Evolutionary conservation across 2,797 vertebrate genomes (phyloP).

Genomic region (Carduelis carduelis): DNA sequence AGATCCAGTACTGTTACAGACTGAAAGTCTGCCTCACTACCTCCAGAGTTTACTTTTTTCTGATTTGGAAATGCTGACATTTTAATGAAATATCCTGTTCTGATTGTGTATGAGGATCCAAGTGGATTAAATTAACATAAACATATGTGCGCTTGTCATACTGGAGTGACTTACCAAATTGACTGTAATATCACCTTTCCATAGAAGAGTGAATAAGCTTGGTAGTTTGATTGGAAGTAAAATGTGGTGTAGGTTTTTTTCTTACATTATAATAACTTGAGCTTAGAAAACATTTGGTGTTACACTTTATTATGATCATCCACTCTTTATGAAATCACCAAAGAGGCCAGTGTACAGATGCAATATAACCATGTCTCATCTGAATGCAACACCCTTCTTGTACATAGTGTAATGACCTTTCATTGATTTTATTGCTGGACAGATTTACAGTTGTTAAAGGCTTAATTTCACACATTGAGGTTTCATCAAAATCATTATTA

Average conservation of each 20-base stretch:
- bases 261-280: background rate
- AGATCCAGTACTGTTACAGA: background rate
- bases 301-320: background rate
- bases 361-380: background rate
- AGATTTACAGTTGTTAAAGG: conserved; percentile 62
- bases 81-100: background rate
- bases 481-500: conserved; percentile 63
- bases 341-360: background rate
- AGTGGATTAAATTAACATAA: background rate
- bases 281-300: background rate
- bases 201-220: background rate
- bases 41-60: background rate
- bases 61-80: background rate
- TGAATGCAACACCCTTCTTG: background rate
- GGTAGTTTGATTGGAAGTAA: background rate
- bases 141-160: background rate
- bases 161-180: background rate
- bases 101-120: background rate
- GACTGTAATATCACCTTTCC: background rate
- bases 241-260: background rate
- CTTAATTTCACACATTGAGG: conserved; percentile 71
- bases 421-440: conserved; percentile 27
- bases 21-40: background rate
- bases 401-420: background rate
- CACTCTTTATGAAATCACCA: background rate